phyloP scores from a whole-genome alignment of 2,113 vertebrate species.

The Mobula birostris region DNA sequence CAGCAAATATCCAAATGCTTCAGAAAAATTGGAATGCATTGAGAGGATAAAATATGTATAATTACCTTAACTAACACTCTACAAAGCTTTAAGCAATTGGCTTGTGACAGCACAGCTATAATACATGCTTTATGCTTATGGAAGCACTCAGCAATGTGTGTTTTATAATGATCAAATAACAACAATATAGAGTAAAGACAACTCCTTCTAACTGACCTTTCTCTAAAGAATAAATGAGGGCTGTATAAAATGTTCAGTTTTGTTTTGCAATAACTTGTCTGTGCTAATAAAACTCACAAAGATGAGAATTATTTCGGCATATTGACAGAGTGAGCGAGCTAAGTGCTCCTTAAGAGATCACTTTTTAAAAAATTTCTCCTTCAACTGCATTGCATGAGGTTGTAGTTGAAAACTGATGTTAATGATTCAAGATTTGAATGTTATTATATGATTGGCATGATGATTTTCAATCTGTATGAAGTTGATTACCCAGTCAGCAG shows the following conservation, averaged over 20 bases:
- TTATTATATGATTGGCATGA: not conserved
- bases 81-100: not conserved
- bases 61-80: conserved; percentile 3
- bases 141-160: conserved; percentile 20
- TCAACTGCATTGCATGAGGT: not conserved
- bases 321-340: not conserved
- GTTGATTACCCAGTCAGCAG: not conserved
- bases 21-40: not conserved
- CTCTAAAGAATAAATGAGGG: not conserved
- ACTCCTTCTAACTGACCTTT: conserved; percentile 18
- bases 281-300: not conserved
- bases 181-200: not conserved
- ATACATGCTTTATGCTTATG: not conserved
- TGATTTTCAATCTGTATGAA: not conserved
- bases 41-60: not conserved
- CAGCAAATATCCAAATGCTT: not conserved
- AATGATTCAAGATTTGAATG: not conserved
- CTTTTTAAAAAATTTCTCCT: not conserved
- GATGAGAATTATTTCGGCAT: not conserved
- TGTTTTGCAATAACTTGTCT: not conserved
- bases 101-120: not conserved
- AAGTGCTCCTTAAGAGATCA: not conserved
- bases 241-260: not conserved
- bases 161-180: conserved; percentile 20
- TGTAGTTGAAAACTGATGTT: not conserved